Conservation (phyloP, 2,113 vertebrate genomes). For the Poeciliopsis occidentalis region DNA sequence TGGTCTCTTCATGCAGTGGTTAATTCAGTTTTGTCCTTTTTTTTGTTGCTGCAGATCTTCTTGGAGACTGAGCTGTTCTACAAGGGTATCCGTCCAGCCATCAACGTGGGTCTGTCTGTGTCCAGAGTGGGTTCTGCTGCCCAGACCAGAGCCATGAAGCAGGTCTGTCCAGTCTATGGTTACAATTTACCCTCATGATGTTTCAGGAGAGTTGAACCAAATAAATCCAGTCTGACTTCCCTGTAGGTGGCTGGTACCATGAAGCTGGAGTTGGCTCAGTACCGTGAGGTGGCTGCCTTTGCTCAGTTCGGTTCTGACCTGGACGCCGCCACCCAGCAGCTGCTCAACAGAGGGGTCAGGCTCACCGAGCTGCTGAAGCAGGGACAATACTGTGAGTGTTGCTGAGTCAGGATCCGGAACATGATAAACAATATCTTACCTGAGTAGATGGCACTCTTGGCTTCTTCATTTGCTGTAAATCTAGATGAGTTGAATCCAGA, state of each 20-base stretch:
- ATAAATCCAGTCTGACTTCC: too few species aligned
- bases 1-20: accelerated
- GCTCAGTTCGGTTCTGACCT: constrained; percentile 98
- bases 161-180: constrained; percentile 75
- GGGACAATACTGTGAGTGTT: constrained; percentile 92
- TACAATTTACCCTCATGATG: not conserved
- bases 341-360: constrained; percentile 93
- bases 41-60: constrained; percentile 86
- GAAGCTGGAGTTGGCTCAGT: constrained; percentile 98
- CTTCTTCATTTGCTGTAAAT: not conserved
- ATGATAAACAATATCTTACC: not conserved
- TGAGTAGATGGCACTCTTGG: not conserved
- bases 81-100: constrained; percentile 98
- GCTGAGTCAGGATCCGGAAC: too few species aligned
- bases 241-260: constrained; percentile 95
- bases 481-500: not conserved
- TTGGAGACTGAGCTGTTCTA: constrained; percentile 99
- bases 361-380: constrained; percentile 97
- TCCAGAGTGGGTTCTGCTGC: constrained; percentile 98
- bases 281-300: constrained; percentile 96
- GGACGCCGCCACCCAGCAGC: constrained; percentile 95
- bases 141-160: constrained; percentile 98
- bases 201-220: not conserved
- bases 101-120: constrained; percentile 98
- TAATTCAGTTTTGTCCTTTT: not conserved